Conservation (phyloP, 2,888 invertebrate genomes). For the Scaeva pyrastri region DNA sequence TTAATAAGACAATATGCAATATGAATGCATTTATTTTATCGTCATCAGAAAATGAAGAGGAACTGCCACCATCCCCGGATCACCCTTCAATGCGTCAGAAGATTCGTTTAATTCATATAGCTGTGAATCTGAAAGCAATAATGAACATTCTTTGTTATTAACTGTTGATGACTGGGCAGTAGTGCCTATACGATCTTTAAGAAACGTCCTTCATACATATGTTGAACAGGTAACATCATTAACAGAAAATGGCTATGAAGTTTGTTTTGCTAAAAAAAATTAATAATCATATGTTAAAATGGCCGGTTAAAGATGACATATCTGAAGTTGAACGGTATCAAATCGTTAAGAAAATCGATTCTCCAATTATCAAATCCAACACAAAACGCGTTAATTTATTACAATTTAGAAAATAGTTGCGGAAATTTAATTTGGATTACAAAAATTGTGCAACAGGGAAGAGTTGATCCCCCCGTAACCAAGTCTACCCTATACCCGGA, state of each 20-base stretch:
- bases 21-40: not conserved
- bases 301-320: too few species aligned
- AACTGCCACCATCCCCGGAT: not conserved
- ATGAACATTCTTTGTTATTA: too few species aligned
- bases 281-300: not conserved
- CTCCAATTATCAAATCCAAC: not conserved
- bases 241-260: not conserved
- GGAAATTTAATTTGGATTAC: not conserved
- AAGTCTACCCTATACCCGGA: not conserved
- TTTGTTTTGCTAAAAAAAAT: not conserved
- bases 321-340: not conserved
- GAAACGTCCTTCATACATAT: not conserved
- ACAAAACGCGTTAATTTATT: not conserved
- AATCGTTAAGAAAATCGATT: not conserved
- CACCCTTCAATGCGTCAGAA: not conserved
- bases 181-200: not conserved
- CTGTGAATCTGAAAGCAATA: not conserved
- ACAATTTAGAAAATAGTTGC: not conserved
- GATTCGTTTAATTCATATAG: not conserved
- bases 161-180: too few species aligned
- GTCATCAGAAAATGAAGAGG: not conserved
- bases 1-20: not conserved
- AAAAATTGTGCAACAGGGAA: not conserved
- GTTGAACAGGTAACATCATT: not conserved
- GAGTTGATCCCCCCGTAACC: not conserved